A percentile compares a stretch with the other conserved stretches of the same genome.
phyloP scores from a whole-genome alignment of 2,888 invertebrate genomes.

The Atethmia centrago region DNA sequence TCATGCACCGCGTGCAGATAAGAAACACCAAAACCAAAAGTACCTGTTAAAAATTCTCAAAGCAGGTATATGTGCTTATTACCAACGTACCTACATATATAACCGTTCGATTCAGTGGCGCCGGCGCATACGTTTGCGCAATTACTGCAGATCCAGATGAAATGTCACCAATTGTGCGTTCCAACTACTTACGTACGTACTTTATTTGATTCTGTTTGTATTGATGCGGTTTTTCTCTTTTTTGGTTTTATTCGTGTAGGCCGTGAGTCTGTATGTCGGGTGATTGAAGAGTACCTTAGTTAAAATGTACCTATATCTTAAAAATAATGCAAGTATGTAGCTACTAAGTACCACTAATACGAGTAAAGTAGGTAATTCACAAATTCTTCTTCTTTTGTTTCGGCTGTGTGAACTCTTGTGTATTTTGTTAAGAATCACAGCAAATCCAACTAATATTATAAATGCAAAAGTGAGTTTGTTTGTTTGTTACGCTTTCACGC shows the following conservation, averaged over 20 bases:
- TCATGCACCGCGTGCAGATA: not conserved
- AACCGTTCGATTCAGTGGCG: slow-evolving; percentile 24
- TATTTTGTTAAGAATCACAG: not conserved
- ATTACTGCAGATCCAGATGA: slow-evolving; percentile 52
- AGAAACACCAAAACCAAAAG: not conserved
- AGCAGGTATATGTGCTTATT: slow-evolving; percentile 7
- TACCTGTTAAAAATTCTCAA: not conserved
- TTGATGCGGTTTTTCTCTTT: slow-evolving; percentile 18
- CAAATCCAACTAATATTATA: not conserved
- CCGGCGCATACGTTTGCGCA: slow-evolving; percentile 44
- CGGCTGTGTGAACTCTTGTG: not conserved
- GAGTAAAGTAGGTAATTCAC: no score
- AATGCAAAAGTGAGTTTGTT: no score
- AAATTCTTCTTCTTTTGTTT: not conserved
- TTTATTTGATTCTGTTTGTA: slow-evolving; percentile 57
- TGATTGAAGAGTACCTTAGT: not conserved
- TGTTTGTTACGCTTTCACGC: no score
- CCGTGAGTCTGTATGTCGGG: not conserved
- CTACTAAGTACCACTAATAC: no score
- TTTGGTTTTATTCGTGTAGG: not conserved
- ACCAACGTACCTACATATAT: not conserved
- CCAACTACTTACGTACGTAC: slow-evolving; percentile 45
- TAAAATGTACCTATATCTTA: not conserved
- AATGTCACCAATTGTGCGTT: slow-evolving; percentile 56
- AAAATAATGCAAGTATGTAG: no score